These are phyloP conservation scores for Agrilus planipennis DNA, from an alignment of 1,140 invertebrate genomes.

Conservation along the genomic window DNA sequence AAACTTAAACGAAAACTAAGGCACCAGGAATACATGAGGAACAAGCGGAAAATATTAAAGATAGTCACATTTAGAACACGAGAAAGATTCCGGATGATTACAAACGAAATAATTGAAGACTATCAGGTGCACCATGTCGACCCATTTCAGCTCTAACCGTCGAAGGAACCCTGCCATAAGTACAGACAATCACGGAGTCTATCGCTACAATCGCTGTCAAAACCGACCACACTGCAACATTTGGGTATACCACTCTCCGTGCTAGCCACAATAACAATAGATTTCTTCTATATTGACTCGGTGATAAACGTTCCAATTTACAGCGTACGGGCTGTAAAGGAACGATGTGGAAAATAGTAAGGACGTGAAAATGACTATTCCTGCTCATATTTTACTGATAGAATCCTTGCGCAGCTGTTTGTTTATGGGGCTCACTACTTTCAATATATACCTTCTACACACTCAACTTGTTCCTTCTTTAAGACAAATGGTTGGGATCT, in stretches of 20 bases:
- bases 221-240: conserved; percentile 86
- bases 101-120: conserved; percentile 76
- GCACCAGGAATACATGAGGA: too few relatives aligned
- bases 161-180: conserved; percentile 75
- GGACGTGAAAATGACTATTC: background rate
- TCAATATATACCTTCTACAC: conserved; percentile 47
- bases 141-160: conserved; percentile 70
- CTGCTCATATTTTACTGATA: conserved; percentile 30
- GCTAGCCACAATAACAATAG: conserved; percentile 84
- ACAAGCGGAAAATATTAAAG: too few relatives aligned
- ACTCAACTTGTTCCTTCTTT: conserved; percentile 44
- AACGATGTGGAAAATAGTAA: conserved; percentile 26
- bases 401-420: conserved; percentile 40
- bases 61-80: too few relatives aligned
- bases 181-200: conserved; percentile 76
- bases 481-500: conserved; percentile 33
- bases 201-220: conserved; percentile 87
- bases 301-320: conserved; percentile 68
- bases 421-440: conserved; percentile 34
- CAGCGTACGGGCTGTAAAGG: conserved; percentile 44
- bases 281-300: conserved; percentile 66
- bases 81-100: conserved; percentile 70
- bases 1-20: too few relatives aligned
- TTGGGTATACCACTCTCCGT: conserved; percentile 77
- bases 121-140: conserved; percentile 76